Percentiles rank a stretch among this genome's conserved stretches.
phyloP scores from a whole-genome alignment of 2,113 vertebrate species.

The Ivindomyrus marchei region DNA sequence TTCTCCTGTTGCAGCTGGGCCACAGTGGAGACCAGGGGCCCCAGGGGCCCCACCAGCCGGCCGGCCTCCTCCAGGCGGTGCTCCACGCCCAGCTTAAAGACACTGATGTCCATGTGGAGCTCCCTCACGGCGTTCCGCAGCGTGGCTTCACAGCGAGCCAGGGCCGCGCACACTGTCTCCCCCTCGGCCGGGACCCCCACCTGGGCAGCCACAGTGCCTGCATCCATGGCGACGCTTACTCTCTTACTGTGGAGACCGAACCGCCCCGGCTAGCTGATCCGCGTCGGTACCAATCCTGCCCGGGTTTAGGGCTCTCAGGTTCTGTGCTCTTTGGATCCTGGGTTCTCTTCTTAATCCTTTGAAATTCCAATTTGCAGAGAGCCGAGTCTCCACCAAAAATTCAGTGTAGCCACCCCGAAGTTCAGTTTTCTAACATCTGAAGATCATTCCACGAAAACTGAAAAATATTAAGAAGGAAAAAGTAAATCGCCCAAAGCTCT shows the following conservation, averaged over 20 bases:
- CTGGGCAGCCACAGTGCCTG: neutral
- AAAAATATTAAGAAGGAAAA: neutral
- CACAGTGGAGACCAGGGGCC: slow-evolving; percentile 50
- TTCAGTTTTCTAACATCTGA: neutral
- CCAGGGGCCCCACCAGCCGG: slow-evolving; percentile 63
- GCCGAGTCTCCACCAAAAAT: neutral
- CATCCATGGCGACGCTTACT: slow-evolving; percentile 32
- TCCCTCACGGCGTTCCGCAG: slow-evolving; percentile 71
- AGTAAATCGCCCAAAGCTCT: neutral
- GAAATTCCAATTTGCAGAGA: neutral
- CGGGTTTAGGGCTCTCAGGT: neutral
- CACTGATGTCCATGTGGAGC: slow-evolving; percentile 72
- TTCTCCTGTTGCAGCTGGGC: slow-evolving; percentile 78
- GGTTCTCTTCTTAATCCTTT: neutral
- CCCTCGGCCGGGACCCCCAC: slow-evolving; percentile 32
- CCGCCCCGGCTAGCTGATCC: neutral
- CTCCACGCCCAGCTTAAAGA: slow-evolving; percentile 75
- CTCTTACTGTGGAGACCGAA: neutral
- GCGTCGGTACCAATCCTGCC: neutral
- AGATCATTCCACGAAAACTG: neutral
- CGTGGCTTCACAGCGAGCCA: slow-evolving; percentile 66
- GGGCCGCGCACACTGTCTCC: slow-evolving; percentile 50
- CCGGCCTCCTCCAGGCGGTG: slow-evolving; percentile 69
- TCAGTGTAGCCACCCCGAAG: neutral
- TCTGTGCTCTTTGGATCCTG: neutral